Percentiles rank a stretch among this genome's conserved stretches.
Conservation (phyloP, 2,113 vertebrate genomes). For the Falcunculus frontatus region DNA sequence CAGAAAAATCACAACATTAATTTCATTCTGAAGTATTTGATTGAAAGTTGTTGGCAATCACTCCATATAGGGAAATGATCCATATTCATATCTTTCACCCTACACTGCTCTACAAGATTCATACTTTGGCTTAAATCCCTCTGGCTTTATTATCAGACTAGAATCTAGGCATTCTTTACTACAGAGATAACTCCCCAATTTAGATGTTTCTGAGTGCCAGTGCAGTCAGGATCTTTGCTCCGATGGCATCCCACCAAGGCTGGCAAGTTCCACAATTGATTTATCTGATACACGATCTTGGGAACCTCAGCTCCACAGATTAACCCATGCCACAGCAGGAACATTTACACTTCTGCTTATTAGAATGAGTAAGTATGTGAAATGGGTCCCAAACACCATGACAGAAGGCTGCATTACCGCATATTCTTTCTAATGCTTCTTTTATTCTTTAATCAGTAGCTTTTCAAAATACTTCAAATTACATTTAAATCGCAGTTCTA, state of each 20-base stretch:
- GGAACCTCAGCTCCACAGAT: neutral
- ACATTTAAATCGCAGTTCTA: neutral
- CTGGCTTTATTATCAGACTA: neutral
- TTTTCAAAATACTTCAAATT: neutral
- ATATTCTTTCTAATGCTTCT: neutral
- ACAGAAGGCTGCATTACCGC: neutral
- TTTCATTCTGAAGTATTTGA: neutral
- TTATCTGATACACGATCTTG: neutral
- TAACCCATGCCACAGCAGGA: neutral
- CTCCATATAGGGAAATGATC: neutral
- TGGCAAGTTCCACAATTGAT: neutral
- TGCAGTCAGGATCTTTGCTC: neutral
- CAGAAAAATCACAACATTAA: neutral
- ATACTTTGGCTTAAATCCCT: constrained; percentile 7
- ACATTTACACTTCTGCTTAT: neutral
- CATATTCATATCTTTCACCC: neutral
- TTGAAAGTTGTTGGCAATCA: neutral
- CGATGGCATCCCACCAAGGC: neutral
- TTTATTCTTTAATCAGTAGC: neutral
- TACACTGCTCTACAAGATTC: neutral
- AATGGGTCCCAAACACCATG: neutral
- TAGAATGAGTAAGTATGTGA: neutral
- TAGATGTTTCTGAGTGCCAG: neutral
- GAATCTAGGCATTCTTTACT: constrained; percentile 12
- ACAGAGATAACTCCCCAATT: neutral